Evolutionary conservation across 2,888 invertebrate species (phyloP).

Genomic region (Schrankia costaestrigalis): DNA sequence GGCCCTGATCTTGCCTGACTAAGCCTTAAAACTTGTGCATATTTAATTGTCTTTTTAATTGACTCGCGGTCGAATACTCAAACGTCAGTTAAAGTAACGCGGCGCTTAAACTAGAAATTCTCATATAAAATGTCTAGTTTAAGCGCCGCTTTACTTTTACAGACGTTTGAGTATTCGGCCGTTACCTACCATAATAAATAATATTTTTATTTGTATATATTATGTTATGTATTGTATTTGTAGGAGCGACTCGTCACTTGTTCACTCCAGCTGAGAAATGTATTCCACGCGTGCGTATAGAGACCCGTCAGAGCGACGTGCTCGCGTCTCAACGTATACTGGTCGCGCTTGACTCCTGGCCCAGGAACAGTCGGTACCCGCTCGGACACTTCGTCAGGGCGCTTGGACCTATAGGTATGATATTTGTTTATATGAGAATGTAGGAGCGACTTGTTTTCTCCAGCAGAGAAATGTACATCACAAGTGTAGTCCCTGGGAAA

Average conservation of each 20-base stretch:
- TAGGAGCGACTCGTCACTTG: constrained; percentile 86
- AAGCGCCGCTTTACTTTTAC: too few species aligned
- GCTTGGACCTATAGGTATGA: constrained; percentile 87
- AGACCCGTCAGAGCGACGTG: constrained; percentile 93
- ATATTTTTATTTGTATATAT: background rate
- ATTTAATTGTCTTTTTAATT: too few species aligned
- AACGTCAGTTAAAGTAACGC: too few species aligned
- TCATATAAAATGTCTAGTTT: too few species aligned
- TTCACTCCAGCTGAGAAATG: constrained; percentile 97
- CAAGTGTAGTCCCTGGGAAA: too few species aligned
- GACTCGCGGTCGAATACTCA: too few species aligned
- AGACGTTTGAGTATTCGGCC: too few species aligned
- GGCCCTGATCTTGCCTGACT: too few species aligned
- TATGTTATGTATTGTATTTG: background rate
- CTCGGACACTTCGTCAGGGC: constrained; percentile 97
- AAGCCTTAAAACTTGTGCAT: too few species aligned
- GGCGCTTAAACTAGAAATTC: too few species aligned
- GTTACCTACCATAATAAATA: background rate
- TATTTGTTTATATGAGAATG: background rate
- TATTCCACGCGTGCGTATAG: constrained; percentile 96
- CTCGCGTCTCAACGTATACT: constrained; percentile 93
- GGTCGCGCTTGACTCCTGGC: constrained; percentile 98
- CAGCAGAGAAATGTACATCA: too few species aligned
- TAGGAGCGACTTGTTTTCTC: background rate
- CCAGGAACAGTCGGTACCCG: constrained; percentile 94